These are phyloP conservation scores for Rhyzopertha dominica DNA, from an alignment of 1,140 invertebrate genomes.

Conservation along the genomic window DNA sequence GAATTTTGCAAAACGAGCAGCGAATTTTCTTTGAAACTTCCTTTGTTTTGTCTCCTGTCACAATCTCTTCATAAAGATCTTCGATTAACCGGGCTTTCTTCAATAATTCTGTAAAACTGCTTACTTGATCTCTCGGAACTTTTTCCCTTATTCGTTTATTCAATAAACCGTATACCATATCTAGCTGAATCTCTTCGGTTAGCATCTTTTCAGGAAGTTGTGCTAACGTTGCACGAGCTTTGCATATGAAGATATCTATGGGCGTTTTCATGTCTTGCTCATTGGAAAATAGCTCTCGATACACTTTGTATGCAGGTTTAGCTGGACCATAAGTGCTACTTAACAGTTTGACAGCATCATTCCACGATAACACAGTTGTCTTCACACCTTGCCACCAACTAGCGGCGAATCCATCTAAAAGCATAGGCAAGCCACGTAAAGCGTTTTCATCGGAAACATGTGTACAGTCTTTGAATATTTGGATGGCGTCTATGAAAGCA, in stretches of 20 bases:
- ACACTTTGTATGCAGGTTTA: conserved; percentile 2
- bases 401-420: conserved; percentile 43
- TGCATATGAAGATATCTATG: conserved; percentile 2
- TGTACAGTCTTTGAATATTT: conserved; percentile 20
- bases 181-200: conserved; percentile 12
- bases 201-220: conserved; percentile 15
- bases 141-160: too few relatives aligned
- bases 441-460: conserved; percentile 40
- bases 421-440: conserved; percentile 40
- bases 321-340: background rate
- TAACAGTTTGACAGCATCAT: conserved; percentile 4
- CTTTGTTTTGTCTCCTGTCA: too few relatives aligned
- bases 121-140: too few relatives aligned
- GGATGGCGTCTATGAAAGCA: conserved; percentile 16
- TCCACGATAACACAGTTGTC: conserved; percentile 9
- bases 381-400: conserved; percentile 47
- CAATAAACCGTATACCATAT: conserved; percentile 22
- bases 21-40: background rate
- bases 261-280: background rate
- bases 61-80: background rate
- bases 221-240: conserved; percentile 16
- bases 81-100: conserved; percentile 5
- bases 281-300: conserved; percentile 1
- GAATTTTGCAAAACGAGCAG: conserved; percentile 1
- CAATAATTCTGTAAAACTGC: too few relatives aligned